phyloP scores from a whole-genome alignment of 2,797 vertebrate species.

The Thamnophis elegans region DNA sequence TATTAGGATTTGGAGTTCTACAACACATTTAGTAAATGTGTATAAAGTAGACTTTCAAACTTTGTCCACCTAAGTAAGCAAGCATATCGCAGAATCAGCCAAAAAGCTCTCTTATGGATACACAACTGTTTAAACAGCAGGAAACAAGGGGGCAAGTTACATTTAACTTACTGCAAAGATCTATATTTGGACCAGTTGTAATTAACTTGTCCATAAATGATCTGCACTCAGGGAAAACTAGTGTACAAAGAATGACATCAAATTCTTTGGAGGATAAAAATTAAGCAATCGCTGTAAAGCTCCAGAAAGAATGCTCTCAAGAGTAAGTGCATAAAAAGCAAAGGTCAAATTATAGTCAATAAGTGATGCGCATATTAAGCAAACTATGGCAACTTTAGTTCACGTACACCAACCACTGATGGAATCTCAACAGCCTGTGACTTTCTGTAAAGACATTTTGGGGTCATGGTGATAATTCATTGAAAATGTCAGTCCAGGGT shows the following conservation, averaged over 20 bases:
- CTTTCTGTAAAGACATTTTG: conserved; percentile 1
- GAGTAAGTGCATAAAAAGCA: background rate
- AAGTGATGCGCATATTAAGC: background rate
- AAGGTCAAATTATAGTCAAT: background rate
- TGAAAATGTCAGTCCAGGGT: background rate
- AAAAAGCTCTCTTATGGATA: background rate
- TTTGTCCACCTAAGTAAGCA: background rate
- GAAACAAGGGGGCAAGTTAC: background rate
- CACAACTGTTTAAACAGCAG: background rate
- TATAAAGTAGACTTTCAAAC: background rate
- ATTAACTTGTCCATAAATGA: background rate
- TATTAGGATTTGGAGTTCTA: background rate
- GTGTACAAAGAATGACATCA: background rate
- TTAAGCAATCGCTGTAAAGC: background rate
- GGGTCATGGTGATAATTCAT: background rate
- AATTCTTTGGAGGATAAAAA: background rate
- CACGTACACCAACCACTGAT: background rate
- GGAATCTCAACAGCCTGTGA: background rate
- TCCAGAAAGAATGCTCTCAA: background rate
- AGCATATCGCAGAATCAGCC: background rate
- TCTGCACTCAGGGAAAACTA: background rate
- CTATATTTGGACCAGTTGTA: background rate
- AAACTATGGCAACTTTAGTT: background rate
- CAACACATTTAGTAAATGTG: background rate
- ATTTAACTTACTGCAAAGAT: background rate